These are phyloP conservation scores for Zaprionus vittiger DNA, from an alignment of 1,140 invertebrate genomes.

Conservation along the genomic window DNA sequence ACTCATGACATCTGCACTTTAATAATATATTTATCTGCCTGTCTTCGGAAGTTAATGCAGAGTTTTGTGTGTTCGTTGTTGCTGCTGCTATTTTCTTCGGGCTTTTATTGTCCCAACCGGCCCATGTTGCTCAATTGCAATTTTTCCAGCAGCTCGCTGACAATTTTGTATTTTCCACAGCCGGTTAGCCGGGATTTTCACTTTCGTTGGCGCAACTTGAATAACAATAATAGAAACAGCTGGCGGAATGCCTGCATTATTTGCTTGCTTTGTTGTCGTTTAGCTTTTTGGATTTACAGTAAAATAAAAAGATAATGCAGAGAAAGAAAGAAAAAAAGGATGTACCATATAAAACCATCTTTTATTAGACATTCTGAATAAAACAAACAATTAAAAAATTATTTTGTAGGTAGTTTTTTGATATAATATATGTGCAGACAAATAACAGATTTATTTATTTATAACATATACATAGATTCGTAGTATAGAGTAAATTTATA, in stretches of 20 bases:
- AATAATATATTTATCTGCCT: conserved; percentile 46
- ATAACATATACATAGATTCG: too few relatives aligned
- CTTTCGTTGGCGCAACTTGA: conserved; percentile 56
- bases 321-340: background rate
- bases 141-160: conserved; percentile 50
- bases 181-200: conserved; percentile 65
- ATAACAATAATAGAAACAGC: conserved; percentile 48
- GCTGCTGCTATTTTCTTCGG: conserved; percentile 3
- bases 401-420: too few relatives aligned
- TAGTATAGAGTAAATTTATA: too few relatives aligned
- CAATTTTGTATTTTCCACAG: conserved; percentile 48
- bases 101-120: conserved; percentile 35
- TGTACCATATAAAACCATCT: too few relatives aligned
- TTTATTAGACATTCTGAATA: too few relatives aligned
- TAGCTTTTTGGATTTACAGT: background rate
- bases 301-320: background rate
- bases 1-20: conserved; percentile 66
- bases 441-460: too few relatives aligned
- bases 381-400: too few relatives aligned
- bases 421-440: too few relatives aligned
- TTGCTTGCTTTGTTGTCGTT: background rate
- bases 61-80: conserved; percentile 28
- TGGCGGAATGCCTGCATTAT: conserved; percentile 27
- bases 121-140: conserved; percentile 51
- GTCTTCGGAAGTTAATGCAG: conserved; percentile 67